Conservation (phyloP, 2,113 vertebrate genomes). For the Athene noctua region DNA sequence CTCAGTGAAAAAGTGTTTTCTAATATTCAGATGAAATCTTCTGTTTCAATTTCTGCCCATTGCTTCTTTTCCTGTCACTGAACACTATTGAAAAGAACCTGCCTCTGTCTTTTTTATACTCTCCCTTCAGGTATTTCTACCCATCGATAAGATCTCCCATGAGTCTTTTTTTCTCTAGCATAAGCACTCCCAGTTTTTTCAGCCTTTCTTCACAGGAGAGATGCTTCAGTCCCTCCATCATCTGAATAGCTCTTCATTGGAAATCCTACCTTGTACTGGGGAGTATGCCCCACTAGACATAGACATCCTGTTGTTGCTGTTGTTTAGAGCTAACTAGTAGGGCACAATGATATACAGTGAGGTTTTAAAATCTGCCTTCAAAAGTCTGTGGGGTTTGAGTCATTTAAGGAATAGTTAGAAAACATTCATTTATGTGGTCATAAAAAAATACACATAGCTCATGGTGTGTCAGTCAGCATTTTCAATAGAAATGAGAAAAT, state of each 20-base stretch:
- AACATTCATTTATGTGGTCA: background rate
- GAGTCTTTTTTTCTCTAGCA: background rate
- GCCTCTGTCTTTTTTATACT: background rate
- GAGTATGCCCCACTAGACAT: rapidly evolving
- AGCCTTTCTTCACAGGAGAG: background rate
- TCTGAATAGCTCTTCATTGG: background rate
- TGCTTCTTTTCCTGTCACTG: no score
- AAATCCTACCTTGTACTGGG: background rate
- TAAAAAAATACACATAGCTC: background rate
- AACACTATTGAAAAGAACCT: no score
- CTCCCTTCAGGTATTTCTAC: background rate
- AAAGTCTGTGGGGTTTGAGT: rapidly evolving
- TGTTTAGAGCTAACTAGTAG: background rate
- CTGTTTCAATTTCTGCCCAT: no score
- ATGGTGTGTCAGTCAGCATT: background rate
- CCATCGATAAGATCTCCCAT: background rate
- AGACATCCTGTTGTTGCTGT: background rate
- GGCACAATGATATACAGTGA: background rate
- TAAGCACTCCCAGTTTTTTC: background rate
- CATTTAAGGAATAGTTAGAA: background rate
- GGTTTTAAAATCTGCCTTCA: background rate
- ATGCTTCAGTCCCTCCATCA: background rate
- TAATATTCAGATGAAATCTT: no score
- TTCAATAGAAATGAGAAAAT: background rate
- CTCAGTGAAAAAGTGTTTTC: no score